phyloP scores from a whole-genome alignment of 2,113 vertebrate genomes.

The Egretta garzetta region DNA sequence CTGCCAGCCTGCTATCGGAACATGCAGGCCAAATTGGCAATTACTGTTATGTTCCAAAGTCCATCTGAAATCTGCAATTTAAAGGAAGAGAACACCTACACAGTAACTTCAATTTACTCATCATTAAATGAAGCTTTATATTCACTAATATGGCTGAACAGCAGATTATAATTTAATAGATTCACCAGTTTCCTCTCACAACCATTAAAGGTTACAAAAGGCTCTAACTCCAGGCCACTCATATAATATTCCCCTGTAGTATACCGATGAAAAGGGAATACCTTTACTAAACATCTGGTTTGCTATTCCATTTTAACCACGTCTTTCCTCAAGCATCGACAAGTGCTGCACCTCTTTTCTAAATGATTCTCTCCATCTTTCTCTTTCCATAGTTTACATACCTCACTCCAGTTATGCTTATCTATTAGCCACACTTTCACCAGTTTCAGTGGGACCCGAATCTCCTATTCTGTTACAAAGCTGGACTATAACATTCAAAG shows the following conservation, averaged over 20 bases:
- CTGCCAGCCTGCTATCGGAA: neutral
- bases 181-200: neutral
- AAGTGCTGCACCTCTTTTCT: neutral
- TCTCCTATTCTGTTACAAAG: neutral
- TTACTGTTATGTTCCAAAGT: neutral
- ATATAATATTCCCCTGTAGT: neutral
- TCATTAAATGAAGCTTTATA: neutral
- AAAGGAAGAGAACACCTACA: neutral
- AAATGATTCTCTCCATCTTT: neutral
- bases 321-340: neutral
- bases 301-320: neutral
- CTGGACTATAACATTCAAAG: neutral
- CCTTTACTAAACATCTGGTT: neutral
- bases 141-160: neutral
- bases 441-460: neutral
- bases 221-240: neutral
- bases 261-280: neutral
- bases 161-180: neutral
- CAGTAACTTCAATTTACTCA: neutral
- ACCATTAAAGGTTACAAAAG: neutral
- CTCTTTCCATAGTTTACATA: neutral
- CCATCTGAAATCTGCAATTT: neutral
- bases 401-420: neutral
- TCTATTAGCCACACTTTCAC: neutral
- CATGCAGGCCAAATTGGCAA: neutral